These are phyloP conservation scores for Xylocampa areola DNA, from an alignment of 2,888 invertebrate species.

Conservation along the genomic window DNA sequence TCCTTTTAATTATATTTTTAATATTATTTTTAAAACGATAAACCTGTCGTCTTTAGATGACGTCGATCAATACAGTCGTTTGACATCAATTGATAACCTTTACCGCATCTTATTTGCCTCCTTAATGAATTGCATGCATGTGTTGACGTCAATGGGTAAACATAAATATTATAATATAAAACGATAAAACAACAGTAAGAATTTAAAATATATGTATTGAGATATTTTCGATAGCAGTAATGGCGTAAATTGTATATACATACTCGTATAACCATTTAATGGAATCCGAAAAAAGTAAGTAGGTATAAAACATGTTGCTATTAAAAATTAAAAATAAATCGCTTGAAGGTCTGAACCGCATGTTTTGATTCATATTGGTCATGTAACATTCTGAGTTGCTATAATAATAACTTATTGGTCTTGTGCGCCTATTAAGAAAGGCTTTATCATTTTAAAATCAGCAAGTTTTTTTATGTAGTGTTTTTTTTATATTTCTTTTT, in stretches of 20 bases:
- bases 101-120: conserved; percentile 10
- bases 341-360: too few relatives aligned
- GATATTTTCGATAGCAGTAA: not conserved
- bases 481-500: too few relatives aligned
- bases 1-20: not conserved
- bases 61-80: conserved; percentile 10
- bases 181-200: not conserved
- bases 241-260: conserved; percentile 2
- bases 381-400: too few relatives aligned
- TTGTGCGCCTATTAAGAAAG: too few relatives aligned
- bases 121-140: conserved; percentile 7
- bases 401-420: too few relatives aligned
- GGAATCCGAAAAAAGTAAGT: not conserved
- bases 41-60: not conserved
- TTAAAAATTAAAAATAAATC: too few relatives aligned
- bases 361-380: too few relatives aligned
- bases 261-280: too few relatives aligned
- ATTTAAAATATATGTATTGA: too few relatives aligned
- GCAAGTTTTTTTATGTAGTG: too few relatives aligned
- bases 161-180: not conserved
- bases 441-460: too few relatives aligned
- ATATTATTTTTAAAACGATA: not conserved
- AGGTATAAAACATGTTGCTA: too few relatives aligned
- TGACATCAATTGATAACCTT: conserved; percentile 5
- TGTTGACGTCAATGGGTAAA: conserved; percentile 21